Base-by-base conservation (phyloP, 2,888 invertebrate species). In the Acrobasis suavella region DNA sequence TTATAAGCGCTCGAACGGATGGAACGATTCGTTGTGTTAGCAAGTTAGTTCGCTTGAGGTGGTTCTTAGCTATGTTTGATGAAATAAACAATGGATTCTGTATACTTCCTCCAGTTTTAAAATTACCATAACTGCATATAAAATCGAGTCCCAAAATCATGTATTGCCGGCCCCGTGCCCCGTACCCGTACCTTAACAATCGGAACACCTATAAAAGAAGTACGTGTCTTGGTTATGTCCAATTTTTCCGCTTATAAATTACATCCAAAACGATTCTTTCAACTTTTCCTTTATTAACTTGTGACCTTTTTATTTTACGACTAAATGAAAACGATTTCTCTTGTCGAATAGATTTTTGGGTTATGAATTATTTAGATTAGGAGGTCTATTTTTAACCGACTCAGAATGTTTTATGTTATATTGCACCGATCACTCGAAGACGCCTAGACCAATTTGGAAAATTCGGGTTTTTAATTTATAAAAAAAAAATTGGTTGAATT, bases 221-320 rank as follows among this genome's bases (percentile, higher is more conserved):
- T 72, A 85, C 86, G 86, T 85, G 85, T 79, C 72, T 69, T 71
- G 68, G 72, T 70, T 70, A 74, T 73, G 73, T 79, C 80, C 80
- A 78, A 80, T 82, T 83, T 79, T 78, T 74, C 72, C 72, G 68
- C 71, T 76, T 78, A 85, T 85, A 84, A 82, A 85, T 83, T 84
- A 80, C 78, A 72, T 69, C 68, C 64, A 69, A 74, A 80, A 68
- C 67, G 73, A 72, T 75, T 70, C 72, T 72, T 75, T 76, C 76
- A 78, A 77, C 75, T 77, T 66, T 67, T 77, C 76, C 74, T 75
- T 73, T 82, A 82, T 82, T 80, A 81, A 80, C 73, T 78, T 80
- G 73, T 73, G 70, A 74, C 72, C 72, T 80, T 78, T 77, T 77
- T 79, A 74, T 73, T 79, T 77, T 79, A 76, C 72, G 74, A 74